Evolutionary conservation across 2,888 invertebrate genomes (phyloP), one percentile per base, ranked within the genome.

Genomic region (Nomada fucata): DNA sequence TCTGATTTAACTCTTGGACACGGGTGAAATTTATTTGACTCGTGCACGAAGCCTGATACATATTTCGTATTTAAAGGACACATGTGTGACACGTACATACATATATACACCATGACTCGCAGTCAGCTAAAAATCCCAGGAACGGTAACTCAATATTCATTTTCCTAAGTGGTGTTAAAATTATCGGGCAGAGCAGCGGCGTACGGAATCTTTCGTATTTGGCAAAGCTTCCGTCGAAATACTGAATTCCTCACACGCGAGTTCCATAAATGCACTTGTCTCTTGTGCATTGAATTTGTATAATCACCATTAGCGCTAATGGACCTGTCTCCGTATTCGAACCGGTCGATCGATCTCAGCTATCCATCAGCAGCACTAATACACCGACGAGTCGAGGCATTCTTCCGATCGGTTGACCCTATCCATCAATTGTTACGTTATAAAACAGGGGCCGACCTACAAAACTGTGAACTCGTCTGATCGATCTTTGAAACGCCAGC

Each of bases 261-360:
- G 11, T 47, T 57, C 59, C n/a, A 29, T 29, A 69, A 69, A 64
- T 44, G 69, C 55, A 69, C 59, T 60, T 83, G 74, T 69, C 53
- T 57, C 23, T 36, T 23, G 61, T 26, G 60, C 57, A 72, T n/a
- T 29, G 73, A 63, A 76, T 76, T 84, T 79, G 76, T 60, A 75
- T 50, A 67, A 72, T 83, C 67, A 65, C 68, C 57, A 63, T 76
- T 72, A 36, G 23, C 50, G 63, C 23, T 84, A 85, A 85, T 85
- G 85, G 79, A 85, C 72, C 60, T 74, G 76, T 72, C 76, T 63
- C 67, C 29, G 60, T 79, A 78, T n/a, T 75, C 72, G 59, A 76
- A 82, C 55, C 70, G 20, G 70, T 50, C 68, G 69, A 76, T 85
- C 82, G 70, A 84, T 83, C 65, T 79, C 52, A 57, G 52, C 59